Percentiles rank a stretch among this genome's conserved stretches.
Evolutionary conservation across 2,113 vertebrate genomes (phyloP).

Genomic region (Solea senegalensis): DNA sequence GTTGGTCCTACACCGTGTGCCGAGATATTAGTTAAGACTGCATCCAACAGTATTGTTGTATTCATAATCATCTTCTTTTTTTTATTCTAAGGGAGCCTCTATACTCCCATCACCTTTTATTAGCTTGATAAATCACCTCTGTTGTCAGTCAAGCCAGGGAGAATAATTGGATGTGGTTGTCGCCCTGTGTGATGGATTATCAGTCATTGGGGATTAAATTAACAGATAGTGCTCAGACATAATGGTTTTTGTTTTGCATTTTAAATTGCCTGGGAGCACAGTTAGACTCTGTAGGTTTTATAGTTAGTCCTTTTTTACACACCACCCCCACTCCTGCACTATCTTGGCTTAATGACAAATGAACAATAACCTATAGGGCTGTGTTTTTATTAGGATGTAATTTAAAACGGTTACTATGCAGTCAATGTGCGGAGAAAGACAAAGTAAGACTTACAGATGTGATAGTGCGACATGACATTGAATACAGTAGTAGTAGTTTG

Average conservation of each 20-base stretch:
- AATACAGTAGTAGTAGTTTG: slow-evolving; percentile 36
- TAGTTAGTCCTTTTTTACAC: slow-evolving; percentile 87
- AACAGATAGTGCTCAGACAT: slow-evolving; percentile 99
- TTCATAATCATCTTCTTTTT: slow-evolving; percentile 84
- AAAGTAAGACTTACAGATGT: background rate
- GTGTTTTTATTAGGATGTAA: slow-evolving; percentile 41
- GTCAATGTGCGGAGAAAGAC: slow-evolving; percentile 13
- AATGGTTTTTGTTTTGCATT: slow-evolving; percentile 99
- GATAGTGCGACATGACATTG: slow-evolving; percentile 18
- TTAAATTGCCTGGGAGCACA: slow-evolving; percentile 94
- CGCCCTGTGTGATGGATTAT: slow-evolving; percentile 99
- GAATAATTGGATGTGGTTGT: slow-evolving; percentile 99
- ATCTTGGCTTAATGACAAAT: slow-evolving; percentile 60
- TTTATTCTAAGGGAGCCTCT: slow-evolving; percentile 83
- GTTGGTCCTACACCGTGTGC: slow-evolving; percentile 58
- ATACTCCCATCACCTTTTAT: slow-evolving; percentile 99
- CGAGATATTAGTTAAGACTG: slow-evolving; percentile 89
- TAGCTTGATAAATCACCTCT: slow-evolving; percentile 99
- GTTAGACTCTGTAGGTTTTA: slow-evolving; percentile 90
- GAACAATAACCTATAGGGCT: slow-evolving; percentile 54
- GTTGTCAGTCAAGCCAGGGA: slow-evolving; percentile 99
- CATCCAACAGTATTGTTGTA: slow-evolving; percentile 77
- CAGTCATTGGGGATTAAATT: slow-evolving; percentile 99
- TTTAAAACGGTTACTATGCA: slow-evolving; percentile 54
- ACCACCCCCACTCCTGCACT: slow-evolving; percentile 17